phyloP scores from a whole-genome alignment of 2,113 vertebrate genomes.

The Zosterops borbonicus region DNA sequence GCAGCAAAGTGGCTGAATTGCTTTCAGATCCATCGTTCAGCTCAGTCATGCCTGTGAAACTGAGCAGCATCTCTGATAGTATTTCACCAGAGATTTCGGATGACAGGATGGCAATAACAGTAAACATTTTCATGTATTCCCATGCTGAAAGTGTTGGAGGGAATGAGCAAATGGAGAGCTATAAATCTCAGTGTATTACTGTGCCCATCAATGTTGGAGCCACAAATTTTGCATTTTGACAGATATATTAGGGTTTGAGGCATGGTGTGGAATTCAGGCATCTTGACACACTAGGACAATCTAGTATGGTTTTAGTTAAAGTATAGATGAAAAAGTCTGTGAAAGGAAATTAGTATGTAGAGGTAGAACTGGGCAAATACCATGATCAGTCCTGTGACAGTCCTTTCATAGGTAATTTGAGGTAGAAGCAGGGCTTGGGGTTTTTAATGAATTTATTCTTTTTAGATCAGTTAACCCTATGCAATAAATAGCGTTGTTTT shows the following conservation, averaged over 20 bases:
- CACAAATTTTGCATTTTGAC: conserved; percentile 4
- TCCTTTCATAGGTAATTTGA: not conserved
- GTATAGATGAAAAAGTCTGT: not conserved
- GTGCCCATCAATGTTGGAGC: not conserved
- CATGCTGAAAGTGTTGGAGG: not conserved
- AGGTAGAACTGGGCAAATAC: not conserved
- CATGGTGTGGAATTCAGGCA: not conserved
- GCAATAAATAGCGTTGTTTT: not conserved
- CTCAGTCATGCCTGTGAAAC: not conserved
- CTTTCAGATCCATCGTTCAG: not conserved
- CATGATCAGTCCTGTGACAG: not conserved
- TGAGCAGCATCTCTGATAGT: not conserved
- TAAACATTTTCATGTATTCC: not conserved
- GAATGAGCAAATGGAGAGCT: not conserved
- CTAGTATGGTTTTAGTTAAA: not conserved
- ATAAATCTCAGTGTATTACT: not conserved
- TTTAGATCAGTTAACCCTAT: not conserved
- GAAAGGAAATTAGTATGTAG: not conserved
- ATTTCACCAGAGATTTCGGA: not conserved
- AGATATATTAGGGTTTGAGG: not conserved
- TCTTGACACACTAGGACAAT: not conserved
- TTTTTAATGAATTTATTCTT: not conserved
- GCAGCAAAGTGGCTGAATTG: not conserved
- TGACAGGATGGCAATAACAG: not conserved
- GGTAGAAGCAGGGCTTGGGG: not conserved